Conservation (phyloP, 2,888 invertebrate genomes). For the Aporophyla nigra region DNA sequence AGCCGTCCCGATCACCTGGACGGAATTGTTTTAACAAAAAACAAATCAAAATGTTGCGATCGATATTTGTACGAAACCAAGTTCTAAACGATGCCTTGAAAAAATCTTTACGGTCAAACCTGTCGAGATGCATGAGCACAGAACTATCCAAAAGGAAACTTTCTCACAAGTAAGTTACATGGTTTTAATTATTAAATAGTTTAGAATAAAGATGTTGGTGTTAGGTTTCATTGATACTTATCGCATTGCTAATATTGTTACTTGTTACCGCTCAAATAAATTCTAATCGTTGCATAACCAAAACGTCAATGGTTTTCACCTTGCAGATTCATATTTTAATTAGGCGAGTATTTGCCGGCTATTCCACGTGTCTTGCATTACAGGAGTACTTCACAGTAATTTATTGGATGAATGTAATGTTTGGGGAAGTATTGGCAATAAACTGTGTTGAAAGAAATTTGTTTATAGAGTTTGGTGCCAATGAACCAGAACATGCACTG, state of each 20-base stretch:
- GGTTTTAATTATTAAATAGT: slow-evolving; percentile 46
- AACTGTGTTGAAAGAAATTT: slow-evolving; percentile 8
- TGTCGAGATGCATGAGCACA: slow-evolving; percentile 91
- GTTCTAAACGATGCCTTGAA: slow-evolving; percentile 92
- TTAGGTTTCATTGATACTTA: slow-evolving; percentile 22
- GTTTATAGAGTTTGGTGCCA: slow-evolving; percentile 31
- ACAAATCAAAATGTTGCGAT: slow-evolving; percentile 93
- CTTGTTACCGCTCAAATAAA: slow-evolving; percentile 38
- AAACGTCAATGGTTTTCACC: slow-evolving; percentile 84
- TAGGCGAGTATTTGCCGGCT: slow-evolving; percentile 67
- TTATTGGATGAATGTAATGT: not conserved
- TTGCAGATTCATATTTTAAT: slow-evolving; percentile 71
- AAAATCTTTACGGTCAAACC: slow-evolving; percentile 91
- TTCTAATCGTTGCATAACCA: slow-evolving; percentile 87
- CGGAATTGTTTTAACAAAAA: slow-evolving; percentile 79
- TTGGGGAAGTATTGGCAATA: not conserved
- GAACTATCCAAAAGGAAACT: slow-evolving; percentile 92
- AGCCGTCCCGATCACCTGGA: slow-evolving; percentile 86
- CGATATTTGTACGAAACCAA: slow-evolving; percentile 93
- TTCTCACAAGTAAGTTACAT: slow-evolving; percentile 90
- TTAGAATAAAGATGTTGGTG: slow-evolving; percentile 6
- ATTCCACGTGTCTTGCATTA: slow-evolving; percentile 67
- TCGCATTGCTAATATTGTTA: slow-evolving; percentile 7
- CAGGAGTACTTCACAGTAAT: slow-evolving; percentile 4
- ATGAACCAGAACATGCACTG: slow-evolving; percentile 29